Evolutionary conservation across 2,888 invertebrate species (phyloP).

Genomic region (Trachelus iudaicus): DNA sequence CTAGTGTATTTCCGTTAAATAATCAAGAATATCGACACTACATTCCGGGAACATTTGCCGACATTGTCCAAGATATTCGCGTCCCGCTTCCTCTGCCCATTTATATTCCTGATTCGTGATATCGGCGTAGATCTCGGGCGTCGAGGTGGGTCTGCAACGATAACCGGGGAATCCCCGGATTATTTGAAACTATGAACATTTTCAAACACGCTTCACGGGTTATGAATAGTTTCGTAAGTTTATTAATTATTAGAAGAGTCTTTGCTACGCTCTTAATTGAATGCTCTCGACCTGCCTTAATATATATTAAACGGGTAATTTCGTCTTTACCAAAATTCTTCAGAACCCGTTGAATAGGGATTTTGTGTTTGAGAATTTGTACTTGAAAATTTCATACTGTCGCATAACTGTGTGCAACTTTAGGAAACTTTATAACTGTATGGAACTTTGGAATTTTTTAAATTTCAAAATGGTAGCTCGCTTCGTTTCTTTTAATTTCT

Average conservation of each 20-base stretch:
- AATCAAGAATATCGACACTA: slow-evolving; percentile 46
- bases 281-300: background rate
- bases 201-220: background rate
- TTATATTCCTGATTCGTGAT: slow-evolving; percentile 52
- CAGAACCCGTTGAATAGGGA: background rate
- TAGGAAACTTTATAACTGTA: background rate
- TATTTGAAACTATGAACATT: background rate
- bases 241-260: background rate
- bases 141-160: slow-evolving; percentile 53
- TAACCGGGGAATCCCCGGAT: slow-evolving; percentile 7
- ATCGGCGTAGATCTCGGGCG: slow-evolving; percentile 24
- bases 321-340: background rate
- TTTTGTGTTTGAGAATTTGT: no score
- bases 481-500: no score
- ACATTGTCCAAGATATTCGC: slow-evolving; percentile 39
- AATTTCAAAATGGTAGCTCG: background rate
- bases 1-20: slow-evolving; percentile 40
- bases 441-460: background rate
- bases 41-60: slow-evolving; percentile 50
- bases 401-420: background rate
- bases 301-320: background rate
- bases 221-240: background rate
- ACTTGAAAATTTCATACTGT: background rate
- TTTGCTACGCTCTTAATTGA: background rate
- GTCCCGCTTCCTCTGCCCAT: slow-evolving; percentile 53